Base-by-base conservation (phyloP, 1,140 invertebrate genomes). In the Meloidogyne chitwoodi region DNA sequence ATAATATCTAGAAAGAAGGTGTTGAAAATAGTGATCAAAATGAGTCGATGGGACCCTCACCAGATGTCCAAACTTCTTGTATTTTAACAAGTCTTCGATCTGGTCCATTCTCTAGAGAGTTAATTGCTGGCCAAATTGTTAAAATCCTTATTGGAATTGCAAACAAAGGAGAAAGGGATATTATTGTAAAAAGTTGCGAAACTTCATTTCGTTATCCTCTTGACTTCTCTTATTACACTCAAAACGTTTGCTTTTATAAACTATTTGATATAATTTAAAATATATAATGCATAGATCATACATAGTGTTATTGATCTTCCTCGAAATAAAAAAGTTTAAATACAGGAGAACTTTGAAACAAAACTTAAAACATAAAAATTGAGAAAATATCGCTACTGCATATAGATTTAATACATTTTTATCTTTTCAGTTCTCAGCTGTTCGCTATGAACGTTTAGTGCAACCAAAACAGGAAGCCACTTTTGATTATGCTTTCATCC, bases 171-270 rank as follows among this genome's bases (percentile, higher is more conserved):
- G 90, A 92, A 76, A 88, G 89, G 70, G 93, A 96, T 80, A 96
- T 98, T 84, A 89, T 93, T 16, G 90, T 99, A 11, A 95, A 98
- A 87, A 92, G 92, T 2, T 90, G 98, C 83, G 96, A 98, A 86
- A 95, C 95, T 0, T 97, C 96, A 0, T 96, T 99, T 91, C 91
- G 96, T 83, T 99, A 98, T 87, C 94, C 96, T 24, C 94, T 97
- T 92, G 96, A 99, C 88, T 98, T 94, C 89, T 94, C 92, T 80
- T 99, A 95, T 88, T 93, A 95, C 87, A 96, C 99, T 83, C 96
- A 98, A 88, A 98, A 98, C 89, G 90, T 91, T 82, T 84, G 88
- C 85, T 62, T 38, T 68, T 26, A 8, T 26, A 24, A 64, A 64
- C 3, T 64, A 26, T 24, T n/a, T n/a, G n/a, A n/a, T n/a, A n/a